Conservation (phyloP, 1,140 invertebrate genomes). For the Papilio polyxenes region DNA sequence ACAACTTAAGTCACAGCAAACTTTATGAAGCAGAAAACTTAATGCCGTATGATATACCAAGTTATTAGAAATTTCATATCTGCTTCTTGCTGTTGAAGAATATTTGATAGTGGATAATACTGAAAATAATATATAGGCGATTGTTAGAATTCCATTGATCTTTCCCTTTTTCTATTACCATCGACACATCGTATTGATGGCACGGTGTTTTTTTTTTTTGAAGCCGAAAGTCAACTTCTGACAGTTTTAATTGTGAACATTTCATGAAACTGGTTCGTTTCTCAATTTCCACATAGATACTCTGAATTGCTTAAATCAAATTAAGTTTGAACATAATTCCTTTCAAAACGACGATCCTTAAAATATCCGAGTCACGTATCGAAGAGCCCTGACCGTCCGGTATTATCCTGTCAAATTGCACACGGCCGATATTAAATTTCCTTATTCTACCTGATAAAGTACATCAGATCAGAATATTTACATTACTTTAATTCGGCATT, state of each 20-base stretch:
- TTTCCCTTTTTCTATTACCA: no score
- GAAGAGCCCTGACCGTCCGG: not conserved
- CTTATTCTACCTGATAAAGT: slow-evolving; percentile 31
- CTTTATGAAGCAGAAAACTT: not conserved
- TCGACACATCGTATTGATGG: no score
- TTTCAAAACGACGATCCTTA: not conserved
- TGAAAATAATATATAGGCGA: no score
- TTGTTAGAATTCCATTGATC: no score
- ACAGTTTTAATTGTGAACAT: no score
- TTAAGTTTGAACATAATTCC: not conserved
- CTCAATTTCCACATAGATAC: no score
- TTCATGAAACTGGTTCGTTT: no score
- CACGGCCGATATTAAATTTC: slow-evolving; percentile 33
- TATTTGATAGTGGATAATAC: not conserved
- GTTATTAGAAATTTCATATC: not conserved
- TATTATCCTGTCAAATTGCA: not conserved
- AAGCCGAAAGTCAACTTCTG: no score
- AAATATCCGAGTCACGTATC: slow-evolving; percentile 2
- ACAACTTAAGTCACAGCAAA: not conserved
- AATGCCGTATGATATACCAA: not conserved
- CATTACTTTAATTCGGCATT: not conserved
- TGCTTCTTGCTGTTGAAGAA: not conserved
- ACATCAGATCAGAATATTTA: not conserved
- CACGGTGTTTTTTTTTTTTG: no score
- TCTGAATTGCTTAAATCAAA: not conserved